Conservation (phyloP, 1,140 invertebrate species). For the Eumaeus atala region DNA sequence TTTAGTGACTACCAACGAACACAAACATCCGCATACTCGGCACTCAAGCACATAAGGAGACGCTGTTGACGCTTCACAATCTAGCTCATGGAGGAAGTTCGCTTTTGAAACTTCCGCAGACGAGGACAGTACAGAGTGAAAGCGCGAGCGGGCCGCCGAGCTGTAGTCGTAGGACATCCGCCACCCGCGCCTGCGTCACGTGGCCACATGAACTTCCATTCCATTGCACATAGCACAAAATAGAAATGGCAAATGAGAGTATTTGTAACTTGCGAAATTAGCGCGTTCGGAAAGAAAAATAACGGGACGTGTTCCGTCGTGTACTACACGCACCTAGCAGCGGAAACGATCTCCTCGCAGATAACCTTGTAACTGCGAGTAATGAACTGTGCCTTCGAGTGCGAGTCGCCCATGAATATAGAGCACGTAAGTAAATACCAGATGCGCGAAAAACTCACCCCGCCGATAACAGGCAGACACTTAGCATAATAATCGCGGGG, state of each 20-base stretch:
- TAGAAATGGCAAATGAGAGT: no score
- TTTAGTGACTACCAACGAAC: no score
- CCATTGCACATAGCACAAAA: no score
- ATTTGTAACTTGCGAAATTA: no score
- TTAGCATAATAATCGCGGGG: slow-evolving; percentile 70
- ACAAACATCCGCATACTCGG: no score
- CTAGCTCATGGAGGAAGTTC: slow-evolving; percentile 17
- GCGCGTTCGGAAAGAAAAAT: no score
- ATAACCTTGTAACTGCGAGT: slow-evolving; percentile 41
- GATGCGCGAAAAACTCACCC: slow-evolving; percentile 71
- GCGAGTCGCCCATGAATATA: slow-evolving; percentile 65
- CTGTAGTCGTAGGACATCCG: no score
- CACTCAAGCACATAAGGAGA: no score
- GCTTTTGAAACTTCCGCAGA: slow-evolving; percentile 27
- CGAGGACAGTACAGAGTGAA: slow-evolving; percentile 19
- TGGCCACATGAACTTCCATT: no score
- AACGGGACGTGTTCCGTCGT: no score
- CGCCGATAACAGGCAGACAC: slow-evolving; percentile 53
- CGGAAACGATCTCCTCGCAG: slow-evolving; percentile 17
- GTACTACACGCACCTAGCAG: no score
- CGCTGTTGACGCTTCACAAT: slow-evolving; percentile 11
- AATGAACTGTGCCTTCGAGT: slow-evolving; percentile 67
- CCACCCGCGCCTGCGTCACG: no score
- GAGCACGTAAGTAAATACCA: slow-evolving; percentile 73
- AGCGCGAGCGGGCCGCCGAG: slow-evolving; percentile 15